phyloP scores from a whole-genome alignment of 2,888 invertebrate genomes.

The Cataglyphis rosenhaueri region DNA sequence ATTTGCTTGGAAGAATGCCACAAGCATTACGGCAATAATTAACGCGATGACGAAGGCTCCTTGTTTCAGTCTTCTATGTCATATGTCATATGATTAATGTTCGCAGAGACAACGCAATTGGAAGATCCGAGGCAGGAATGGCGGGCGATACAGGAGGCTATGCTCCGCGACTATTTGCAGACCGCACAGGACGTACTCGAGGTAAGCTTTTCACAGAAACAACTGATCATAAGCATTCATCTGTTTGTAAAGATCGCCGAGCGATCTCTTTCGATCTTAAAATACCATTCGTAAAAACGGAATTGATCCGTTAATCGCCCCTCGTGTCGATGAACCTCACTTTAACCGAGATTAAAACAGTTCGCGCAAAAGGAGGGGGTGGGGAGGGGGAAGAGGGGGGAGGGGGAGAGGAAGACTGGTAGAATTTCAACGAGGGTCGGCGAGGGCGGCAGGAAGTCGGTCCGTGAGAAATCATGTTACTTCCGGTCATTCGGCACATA shows the following conservation, averaged over 20 bases:
- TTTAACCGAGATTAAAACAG: constrained; percentile 47
- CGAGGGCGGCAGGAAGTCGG: constrained; percentile 78
- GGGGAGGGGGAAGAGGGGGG: neutral
- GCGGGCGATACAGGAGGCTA: constrained; percentile 98
- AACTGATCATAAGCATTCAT: neutral
- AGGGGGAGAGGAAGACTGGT: constrained; percentile 43
- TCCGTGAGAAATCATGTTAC: constrained; percentile 82
- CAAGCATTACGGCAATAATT: neutral
- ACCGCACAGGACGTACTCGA: constrained; percentile 98
- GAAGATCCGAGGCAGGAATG: constrained; percentile 99
- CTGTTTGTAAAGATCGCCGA: neutral
- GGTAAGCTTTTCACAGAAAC: constrained; percentile 86
- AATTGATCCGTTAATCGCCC: constrained; percentile 42
- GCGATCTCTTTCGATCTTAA: neutral
- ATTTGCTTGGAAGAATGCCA: neutral
- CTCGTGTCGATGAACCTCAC: constrained; percentile 64
- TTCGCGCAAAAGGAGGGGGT: neutral
- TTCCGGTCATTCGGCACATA: constrained; percentile 78
- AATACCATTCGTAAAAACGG: constrained; percentile 22
- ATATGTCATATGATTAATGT: constrained; percentile 10
- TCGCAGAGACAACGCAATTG: constrained; percentile 96
- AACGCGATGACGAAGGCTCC: neutral
- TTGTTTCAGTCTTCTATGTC: neutral
- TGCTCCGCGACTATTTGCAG: constrained; percentile 98
- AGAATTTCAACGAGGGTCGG: constrained; percentile 67